phyloP scores from a whole-genome alignment of 2,113 vertebrate genomes.

The Sterrhoptilus dennistouni region DNA sequence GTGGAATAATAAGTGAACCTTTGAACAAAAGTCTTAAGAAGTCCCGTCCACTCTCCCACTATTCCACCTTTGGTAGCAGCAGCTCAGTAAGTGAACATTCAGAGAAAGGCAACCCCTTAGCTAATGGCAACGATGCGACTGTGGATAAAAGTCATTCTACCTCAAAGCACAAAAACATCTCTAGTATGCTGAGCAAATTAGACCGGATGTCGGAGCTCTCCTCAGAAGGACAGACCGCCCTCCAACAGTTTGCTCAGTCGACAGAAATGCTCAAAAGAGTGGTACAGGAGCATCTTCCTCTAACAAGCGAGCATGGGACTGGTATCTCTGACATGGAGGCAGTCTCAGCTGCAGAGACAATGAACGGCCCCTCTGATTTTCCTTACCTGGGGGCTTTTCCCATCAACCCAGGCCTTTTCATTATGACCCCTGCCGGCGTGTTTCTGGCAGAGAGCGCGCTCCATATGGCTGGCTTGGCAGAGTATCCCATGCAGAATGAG shows the following conservation, averaged over 20 bases:
- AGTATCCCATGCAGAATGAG: conserved; percentile 97
- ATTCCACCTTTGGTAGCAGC: conserved; percentile 88
- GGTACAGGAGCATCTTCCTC: conserved; percentile 95
- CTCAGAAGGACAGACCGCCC: conserved; percentile 92
- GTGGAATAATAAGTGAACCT: conserved; percentile 96
- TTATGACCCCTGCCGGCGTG: conserved; percentile 97
- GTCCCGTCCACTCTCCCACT: conserved; percentile 94
- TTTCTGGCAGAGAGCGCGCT: conserved; percentile 97
- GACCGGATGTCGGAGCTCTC: conserved; percentile 92
- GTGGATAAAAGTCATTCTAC: conserved; percentile 87
- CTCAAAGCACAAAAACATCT: conserved; percentile 85
- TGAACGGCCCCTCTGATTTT: conserved; percentile 93
- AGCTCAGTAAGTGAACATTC: conserved; percentile 85
- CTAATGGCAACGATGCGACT: conserved; percentile 76
- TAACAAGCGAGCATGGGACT: conserved; percentile 86
- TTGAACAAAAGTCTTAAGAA: conserved; percentile 97
- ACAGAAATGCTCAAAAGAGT: conserved; percentile 94
- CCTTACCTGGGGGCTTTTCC: conserved; percentile 97
- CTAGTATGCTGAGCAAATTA: conserved; percentile 87
- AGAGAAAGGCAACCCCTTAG: conserved; percentile 77
- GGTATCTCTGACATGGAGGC: conserved; percentile 92
- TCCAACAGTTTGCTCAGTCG: conserved; percentile 97
- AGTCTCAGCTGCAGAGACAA: conserved; percentile 88
- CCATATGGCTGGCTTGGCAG: conserved; percentile 97
- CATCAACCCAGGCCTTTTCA: conserved; percentile 98